phyloP scores from a whole-genome alignment of 1,140 invertebrate genomes.

The Eufriesea mexicana region DNA sequence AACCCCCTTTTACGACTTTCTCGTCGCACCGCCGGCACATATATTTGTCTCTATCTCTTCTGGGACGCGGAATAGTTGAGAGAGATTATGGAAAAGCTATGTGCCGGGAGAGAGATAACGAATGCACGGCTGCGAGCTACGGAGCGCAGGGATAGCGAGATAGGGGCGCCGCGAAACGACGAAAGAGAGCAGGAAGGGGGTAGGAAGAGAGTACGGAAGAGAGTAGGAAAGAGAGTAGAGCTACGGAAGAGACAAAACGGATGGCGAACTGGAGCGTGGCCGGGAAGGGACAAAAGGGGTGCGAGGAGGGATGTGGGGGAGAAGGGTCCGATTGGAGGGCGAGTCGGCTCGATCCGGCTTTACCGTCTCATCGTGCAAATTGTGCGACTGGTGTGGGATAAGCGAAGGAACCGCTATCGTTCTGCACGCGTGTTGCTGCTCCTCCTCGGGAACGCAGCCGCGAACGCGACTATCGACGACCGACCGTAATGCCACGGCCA shows the following conservation, averaged over 20 bases:
- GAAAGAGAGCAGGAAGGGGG: conserved; percentile 3
- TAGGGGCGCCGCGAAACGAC: neutral
- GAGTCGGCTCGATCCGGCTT: conserved; percentile 62
- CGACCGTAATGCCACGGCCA: conserved; percentile 13
- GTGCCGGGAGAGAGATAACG: conserved; percentile 49
- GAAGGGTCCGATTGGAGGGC: conserved; percentile 27
- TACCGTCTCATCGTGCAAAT: conserved; percentile 76
- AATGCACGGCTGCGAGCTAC: conserved; percentile 33
- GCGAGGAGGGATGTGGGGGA: neutral
- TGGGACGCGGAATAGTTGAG: conserved; percentile 38
- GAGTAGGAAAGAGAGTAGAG: neutral
- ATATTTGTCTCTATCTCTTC: conserved; percentile 45
- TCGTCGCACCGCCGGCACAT: neutral
- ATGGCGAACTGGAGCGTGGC: conserved; percentile 15
- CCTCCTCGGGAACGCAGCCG: conserved; percentile 26
- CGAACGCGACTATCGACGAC: conserved; percentile 5
- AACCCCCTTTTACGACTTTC: conserved; percentile 22
- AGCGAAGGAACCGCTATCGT: conserved; percentile 53
- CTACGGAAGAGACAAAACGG: conserved; percentile 33
- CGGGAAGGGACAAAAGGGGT: neutral
- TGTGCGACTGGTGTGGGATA: conserved; percentile 64
- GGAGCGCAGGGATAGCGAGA: neutral
- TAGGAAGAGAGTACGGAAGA: neutral
- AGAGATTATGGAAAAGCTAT: conserved; percentile 63
- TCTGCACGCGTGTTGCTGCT: conserved; percentile 49